These are phyloP conservation scores for Gallinago stenura DNA, from an alignment of 2,797 vertebrate genomes.

Conservation along the genomic window DNA sequence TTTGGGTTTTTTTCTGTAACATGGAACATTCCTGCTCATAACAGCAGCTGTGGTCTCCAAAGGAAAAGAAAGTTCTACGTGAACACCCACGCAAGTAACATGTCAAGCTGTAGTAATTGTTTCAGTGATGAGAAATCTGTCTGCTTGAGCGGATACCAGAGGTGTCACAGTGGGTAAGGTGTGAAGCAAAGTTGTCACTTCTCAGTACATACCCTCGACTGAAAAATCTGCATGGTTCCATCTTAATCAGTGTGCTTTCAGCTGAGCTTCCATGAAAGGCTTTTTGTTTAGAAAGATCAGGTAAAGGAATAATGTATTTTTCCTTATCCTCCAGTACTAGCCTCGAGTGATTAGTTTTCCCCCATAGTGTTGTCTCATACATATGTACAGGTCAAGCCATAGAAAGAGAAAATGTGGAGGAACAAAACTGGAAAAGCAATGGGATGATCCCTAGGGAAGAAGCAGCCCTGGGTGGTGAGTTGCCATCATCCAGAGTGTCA, in stretches of 20 bases:
- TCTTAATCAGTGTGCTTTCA: neutral
- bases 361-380: neutral
- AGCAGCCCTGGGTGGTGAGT: neutral
- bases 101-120: neutral
- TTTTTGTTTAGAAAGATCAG: neutral
- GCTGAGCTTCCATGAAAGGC: neutral
- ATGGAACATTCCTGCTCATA: neutral
- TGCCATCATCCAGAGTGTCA: neutral
- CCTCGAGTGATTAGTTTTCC: neutral
- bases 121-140: neutral
- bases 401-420: neutral
- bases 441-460: neutral
- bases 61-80: neutral
- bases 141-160: neutral
- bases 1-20: neutral
- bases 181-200: neutral
- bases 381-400: neutral
- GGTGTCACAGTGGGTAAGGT: neutral
- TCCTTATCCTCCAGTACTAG: neutral
- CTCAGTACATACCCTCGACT: neutral
- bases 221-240: neutral
- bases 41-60: neutral
- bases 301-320: neutral
- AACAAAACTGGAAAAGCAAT: neutral
- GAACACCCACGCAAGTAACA: neutral